Percentiles rank a stretch among this genome's conserved stretches.
Evolutionary conservation across 2,113 vertebrate genomes (phyloP).

Genomic region (Polypterus bichir): DNA sequence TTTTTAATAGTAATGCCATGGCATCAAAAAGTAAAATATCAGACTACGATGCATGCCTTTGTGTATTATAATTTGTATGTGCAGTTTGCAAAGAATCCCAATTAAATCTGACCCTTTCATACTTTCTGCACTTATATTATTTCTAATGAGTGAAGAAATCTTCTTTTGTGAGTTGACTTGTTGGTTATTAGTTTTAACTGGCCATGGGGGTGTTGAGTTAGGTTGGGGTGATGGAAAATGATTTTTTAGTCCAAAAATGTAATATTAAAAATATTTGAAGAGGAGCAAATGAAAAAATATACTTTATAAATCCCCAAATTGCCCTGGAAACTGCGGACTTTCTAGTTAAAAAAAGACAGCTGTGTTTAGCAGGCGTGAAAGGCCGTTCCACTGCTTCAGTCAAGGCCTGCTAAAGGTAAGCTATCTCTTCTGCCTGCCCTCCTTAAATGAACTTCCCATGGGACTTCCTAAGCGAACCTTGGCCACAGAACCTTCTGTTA

Average conservation of each 20-base stretch:
- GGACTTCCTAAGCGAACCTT: constrained; percentile 17
- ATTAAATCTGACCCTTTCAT: no score
- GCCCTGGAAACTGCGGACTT: not conserved
- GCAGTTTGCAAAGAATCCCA: no score
- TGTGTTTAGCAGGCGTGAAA: constrained; percentile 19
- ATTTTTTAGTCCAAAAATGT: not conserved
- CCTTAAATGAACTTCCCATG: constrained; percentile 13
- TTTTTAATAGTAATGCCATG: no score
- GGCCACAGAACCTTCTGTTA: constrained; percentile 17
- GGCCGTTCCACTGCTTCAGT: constrained; percentile 9
- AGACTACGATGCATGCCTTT: no score
- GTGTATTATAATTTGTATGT: no score
- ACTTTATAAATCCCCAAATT: constrained; percentile 13
- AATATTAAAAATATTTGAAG: constrained; percentile 7
- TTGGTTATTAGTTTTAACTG: no score
- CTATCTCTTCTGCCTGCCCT: constrained; percentile 13
- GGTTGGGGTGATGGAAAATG: no score
- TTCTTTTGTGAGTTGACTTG: no score
- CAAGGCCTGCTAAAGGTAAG: constrained; percentile 16
- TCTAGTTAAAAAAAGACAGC: constrained; percentile 2
- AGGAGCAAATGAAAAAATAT: constrained; percentile 10
- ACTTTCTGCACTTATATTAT: no score
- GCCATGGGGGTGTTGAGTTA: no score
- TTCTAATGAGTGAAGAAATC: no score
- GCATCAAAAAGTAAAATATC: no score